These are phyloP conservation scores for Microtus oregoni DNA, from an alignment of 2,113 vertebrate genomes.

Conservation along the genomic window DNA sequence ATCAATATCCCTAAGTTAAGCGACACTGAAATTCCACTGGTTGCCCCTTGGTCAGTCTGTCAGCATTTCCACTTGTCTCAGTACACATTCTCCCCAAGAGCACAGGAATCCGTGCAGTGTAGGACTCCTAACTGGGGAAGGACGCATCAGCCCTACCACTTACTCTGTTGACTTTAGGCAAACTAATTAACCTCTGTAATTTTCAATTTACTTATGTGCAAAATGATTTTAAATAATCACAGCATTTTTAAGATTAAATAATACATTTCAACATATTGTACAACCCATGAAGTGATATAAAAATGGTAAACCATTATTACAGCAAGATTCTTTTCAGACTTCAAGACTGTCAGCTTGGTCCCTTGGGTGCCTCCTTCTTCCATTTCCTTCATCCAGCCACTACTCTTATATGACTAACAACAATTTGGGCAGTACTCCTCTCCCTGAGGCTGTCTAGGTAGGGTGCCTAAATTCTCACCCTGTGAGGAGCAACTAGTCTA, in stretches of 20 bases:
- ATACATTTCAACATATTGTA: background rate
- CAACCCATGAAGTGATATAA: background rate
- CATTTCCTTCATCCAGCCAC: background rate
- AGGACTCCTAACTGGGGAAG: background rate
- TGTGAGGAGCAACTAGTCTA: background rate
- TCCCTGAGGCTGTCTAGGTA: background rate
- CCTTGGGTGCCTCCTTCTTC: background rate
- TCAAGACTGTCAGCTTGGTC: background rate
- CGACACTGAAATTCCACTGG: background rate
- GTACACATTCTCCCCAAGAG: background rate
- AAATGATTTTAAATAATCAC: constrained; percentile 34
- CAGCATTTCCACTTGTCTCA: background rate
- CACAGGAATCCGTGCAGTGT: background rate
- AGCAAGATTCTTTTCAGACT: constrained; percentile 8
- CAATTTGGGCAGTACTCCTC: background rate
- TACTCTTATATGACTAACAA: background rate
- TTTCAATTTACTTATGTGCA: constrained; percentile 37
- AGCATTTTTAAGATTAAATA: constrained; percentile 28
- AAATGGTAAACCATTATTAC: background rate
- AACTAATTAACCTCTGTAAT: constrained; percentile 11
- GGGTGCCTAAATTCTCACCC: background rate
- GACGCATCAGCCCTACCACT: background rate
- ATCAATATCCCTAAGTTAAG: background rate
- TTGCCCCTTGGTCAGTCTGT: background rate
- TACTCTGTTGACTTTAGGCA: background rate